Percentiles rank a stretch among this genome's conserved stretches.
These are phyloP conservation scores for Tenodera sinensis DNA, from an alignment of 2,888 invertebrate species.

Conservation along the genomic window DNA sequence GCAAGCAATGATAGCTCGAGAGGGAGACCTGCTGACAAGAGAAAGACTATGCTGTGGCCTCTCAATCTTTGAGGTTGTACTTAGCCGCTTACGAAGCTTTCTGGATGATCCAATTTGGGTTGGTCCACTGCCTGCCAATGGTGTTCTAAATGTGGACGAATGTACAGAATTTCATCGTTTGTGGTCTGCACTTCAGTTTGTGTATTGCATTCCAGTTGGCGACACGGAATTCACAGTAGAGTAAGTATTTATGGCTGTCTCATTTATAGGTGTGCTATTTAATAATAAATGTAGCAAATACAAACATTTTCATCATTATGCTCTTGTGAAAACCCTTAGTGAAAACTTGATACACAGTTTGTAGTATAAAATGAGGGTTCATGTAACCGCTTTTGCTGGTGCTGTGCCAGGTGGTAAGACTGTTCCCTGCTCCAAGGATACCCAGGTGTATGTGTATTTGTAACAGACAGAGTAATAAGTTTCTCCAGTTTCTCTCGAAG, in stretches of 20 bases:
- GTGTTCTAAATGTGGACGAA: constrained; percentile 94
- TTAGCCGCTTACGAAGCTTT: constrained; percentile 81
- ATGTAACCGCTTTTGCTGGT: too few species aligned
- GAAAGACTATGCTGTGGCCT: constrained; percentile 96
- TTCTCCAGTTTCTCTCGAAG: too few species aligned
- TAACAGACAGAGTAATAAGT: too few species aligned
- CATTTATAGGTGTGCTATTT: too few species aligned
- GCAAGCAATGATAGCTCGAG: constrained; percentile 92
- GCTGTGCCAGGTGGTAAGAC: too few species aligned
- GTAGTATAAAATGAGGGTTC: too few species aligned
- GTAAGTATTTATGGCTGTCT: constrained; percentile 55
- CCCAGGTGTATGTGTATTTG: too few species aligned
- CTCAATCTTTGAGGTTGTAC: constrained; percentile 93
- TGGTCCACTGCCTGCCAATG: constrained; percentile 83
- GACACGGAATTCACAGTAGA: constrained; percentile 96
- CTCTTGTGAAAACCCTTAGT: too few species aligned
- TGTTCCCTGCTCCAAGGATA: too few species aligned
- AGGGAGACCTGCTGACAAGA: constrained; percentile 92
- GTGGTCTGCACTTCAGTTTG: constrained; percentile 98
- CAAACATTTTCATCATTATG: too few species aligned
- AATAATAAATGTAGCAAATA: too few species aligned
- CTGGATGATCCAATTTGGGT: constrained; percentile 89
- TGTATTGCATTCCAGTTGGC: constrained; percentile 94
- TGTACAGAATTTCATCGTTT: constrained; percentile 94
- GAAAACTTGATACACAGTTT: too few species aligned